Evolutionary conservation across 2,797 vertebrate species (phyloP).

Genomic region (Onychomys leucogaster): DNA sequence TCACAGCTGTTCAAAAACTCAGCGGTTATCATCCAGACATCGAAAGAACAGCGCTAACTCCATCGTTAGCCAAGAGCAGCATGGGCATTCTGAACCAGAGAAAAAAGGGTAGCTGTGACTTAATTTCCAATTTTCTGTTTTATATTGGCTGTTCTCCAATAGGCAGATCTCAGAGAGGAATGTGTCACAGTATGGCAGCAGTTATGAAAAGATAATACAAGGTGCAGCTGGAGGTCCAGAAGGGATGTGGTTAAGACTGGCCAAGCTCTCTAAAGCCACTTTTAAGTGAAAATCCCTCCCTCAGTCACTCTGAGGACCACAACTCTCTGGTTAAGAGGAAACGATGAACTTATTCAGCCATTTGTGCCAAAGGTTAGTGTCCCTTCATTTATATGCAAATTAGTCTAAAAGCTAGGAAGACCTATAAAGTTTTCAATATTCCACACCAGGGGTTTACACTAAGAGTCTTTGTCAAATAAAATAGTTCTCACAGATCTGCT

Average conservation of each 20-base stretch:
- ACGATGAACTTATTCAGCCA: not conserved
- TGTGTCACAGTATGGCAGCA: not conserved
- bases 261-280: slow-evolving; percentile 46
- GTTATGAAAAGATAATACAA: slow-evolving; percentile 27
- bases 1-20: not conserved
- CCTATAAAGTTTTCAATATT: slow-evolving; percentile 64
- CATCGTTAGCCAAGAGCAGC: not conserved
- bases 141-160: not conserved
- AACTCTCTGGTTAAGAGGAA: slow-evolving; percentile 56
- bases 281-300: slow-evolving; percentile 42
- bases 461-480: slow-evolving; percentile 76
- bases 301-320: not conserved
- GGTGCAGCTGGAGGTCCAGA: not conserved
- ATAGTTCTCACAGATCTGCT: slow-evolving; percentile 62
- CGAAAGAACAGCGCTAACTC: not conserved
- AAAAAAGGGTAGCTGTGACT: not conserved
- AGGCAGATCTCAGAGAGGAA: not conserved
- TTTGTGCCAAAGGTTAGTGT: not conserved
- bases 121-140: not conserved
- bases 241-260: slow-evolving; percentile 54
- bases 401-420: slow-evolving; percentile 67
- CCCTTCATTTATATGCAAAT: slow-evolving; percentile 58
- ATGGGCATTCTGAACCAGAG: not conserved
- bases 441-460: slow-evolving; percentile 33
- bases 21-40: not conserved